Base-by-base conservation (phyloP, 2,797 vertebrate species). In the Oceanodroma leucorhoa region DNA sequence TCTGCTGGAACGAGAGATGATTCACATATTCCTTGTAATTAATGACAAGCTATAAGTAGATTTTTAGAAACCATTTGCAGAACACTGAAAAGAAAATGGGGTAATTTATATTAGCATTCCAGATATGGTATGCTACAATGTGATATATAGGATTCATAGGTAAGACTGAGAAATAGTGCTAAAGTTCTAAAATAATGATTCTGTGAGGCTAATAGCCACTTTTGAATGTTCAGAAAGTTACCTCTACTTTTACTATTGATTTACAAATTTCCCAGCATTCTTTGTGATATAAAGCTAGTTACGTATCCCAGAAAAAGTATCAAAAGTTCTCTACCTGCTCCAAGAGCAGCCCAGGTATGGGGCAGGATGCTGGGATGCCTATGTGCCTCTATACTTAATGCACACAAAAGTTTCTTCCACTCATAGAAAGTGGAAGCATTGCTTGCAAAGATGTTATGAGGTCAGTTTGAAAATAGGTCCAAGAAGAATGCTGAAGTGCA, bases 41-140 rank as follows among this genome's bases (percentile, higher is more conserved):
- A 94, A 82, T 64, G 64, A 66, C 55, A 80, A 70, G 27, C 65
- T 71, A 27, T 90, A 93, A 93, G 73, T 40, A 82, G 38, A 92
- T 34, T 53, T 90, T 96, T 89, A 91, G 78, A 92, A 96, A 70
- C 43, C 36, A 88, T 89, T 94, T 83, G 18, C 51, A 83, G 71
- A 89, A 70, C 20, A 77, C 34, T 94, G 85, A 89, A 87, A 87
- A 80, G 60, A 89, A 94, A 89, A 91, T 62, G 36, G 43, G 8
- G 26, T 83, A 66, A 85, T 94, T 93, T 93, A 41, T 80, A 77
- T 91, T 85, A 87, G 30, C 41, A 85, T 93, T 93, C 30, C 53
- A 87, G 55, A 77, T 70, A 89, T 8, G 6, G 17, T 70, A 55
- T 72, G 15, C 40, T 83, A 45, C 67, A 58, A 8, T 58, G 38